Evolutionary conservation across 1,140 invertebrate species (phyloP).

Genomic region (Drosophila gunungcola): DNA sequence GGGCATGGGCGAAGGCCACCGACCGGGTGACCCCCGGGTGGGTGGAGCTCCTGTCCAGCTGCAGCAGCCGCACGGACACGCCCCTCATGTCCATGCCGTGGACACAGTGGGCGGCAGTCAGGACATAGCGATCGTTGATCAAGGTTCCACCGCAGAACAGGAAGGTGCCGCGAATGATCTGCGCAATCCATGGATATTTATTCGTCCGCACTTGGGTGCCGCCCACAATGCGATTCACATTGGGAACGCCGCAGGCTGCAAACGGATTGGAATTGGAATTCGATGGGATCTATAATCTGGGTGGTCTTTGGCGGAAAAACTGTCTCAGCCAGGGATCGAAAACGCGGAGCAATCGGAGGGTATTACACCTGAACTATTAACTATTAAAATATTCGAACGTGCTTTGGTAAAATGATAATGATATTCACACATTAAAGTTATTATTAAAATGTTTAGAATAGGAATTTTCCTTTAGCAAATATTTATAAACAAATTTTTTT

Average conservation of each 20-base stretch:
- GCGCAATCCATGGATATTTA: conserved; percentile 83
- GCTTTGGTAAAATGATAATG: no score
- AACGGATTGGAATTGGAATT: conserved; percentile 6
- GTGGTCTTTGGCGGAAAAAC: conserved; percentile 14
- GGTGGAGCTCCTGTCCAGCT: conserved; percentile 88
- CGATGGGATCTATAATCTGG: not conserved
- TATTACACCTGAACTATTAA: not conserved
- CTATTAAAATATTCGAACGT: not conserved
- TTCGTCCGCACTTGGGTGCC: conserved; percentile 73
- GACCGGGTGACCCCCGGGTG: conserved; percentile 59
- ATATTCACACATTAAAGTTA: no score
- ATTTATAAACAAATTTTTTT: no score
- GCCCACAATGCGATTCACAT: conserved; percentile 82
- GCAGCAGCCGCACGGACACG: conserved; percentile 89
- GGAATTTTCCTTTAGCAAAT: no score
- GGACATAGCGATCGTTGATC: conserved; percentile 85
- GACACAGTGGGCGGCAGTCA: conserved; percentile 86
- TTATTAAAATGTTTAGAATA: no score
- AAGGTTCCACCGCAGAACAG: conserved; percentile 80
- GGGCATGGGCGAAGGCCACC: conserved; percentile 56
- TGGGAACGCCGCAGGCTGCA: conserved; percentile 78
- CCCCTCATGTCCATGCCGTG: conserved; percentile 87
- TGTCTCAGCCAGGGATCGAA: conserved; percentile 11
- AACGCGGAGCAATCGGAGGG: not conserved
- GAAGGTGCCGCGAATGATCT: conserved; percentile 60